Evolutionary conservation across 2,113 vertebrate genomes (phyloP).

Genomic region (Microcebus ravelobensis): DNA sequence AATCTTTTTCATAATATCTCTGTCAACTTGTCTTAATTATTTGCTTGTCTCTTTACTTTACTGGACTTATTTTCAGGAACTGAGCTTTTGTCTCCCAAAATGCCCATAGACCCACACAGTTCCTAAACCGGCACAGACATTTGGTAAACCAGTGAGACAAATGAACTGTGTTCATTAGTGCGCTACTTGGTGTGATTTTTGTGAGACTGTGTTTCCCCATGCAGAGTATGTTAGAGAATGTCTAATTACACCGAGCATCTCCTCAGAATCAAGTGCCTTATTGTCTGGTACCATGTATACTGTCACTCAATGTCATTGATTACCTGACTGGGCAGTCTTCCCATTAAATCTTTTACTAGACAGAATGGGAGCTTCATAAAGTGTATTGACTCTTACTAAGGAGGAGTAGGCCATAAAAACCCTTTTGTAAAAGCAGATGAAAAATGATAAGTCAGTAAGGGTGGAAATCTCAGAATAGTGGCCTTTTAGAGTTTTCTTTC

Average conservation of each 20-base stretch:
- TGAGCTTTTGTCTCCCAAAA: background rate
- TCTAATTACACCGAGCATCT: too few relatives aligned
- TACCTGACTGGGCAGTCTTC: background rate
- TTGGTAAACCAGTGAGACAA: background rate
- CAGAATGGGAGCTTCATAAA: background rate
- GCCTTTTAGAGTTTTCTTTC: background rate
- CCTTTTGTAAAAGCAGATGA: background rate
- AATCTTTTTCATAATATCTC: rapidly evolving
- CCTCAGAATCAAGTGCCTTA: rapidly evolving
- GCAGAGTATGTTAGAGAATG: background rate
- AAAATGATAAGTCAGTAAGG: background rate
- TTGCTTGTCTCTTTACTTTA: background rate
- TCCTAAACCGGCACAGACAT: background rate
- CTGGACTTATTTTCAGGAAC: background rate
- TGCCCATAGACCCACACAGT: background rate
- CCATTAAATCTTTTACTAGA: background rate
- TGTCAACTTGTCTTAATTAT: background rate
- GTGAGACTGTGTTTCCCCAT: background rate
- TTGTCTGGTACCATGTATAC: background rate
- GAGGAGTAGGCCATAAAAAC: background rate
- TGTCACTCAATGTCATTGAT: rapidly evolving
- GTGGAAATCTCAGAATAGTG: background rate
- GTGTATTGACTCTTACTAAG: background rate
- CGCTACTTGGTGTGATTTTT: background rate
- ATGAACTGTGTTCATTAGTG: rapidly evolving